Percentiles rank a stretch among this genome's conserved stretches.
These are phyloP conservation scores for Lepidocolaptes lacrymiger DNA, from an alignment of 2,797 vertebrate genomes.

Conservation along the genomic window DNA sequence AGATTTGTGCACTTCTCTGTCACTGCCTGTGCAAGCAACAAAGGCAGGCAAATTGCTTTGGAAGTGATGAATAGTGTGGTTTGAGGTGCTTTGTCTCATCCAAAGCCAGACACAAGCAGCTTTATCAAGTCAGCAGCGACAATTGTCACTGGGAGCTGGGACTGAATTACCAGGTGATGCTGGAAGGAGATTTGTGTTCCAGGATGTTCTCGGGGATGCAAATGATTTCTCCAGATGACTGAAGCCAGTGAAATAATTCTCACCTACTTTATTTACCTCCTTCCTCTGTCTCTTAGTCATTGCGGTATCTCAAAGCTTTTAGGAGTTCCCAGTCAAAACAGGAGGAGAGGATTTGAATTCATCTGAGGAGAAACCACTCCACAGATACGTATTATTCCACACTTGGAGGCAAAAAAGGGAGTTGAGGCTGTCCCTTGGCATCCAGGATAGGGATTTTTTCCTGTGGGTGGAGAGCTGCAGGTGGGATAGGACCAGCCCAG, in stretches of 20 bases:
- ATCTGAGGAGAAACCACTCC: not conserved
- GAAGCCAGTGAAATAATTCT: not conserved
- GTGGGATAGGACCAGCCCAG: not conserved
- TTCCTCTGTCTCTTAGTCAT: not conserved
- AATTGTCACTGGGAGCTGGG: not conserved
- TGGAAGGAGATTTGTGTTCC: not conserved
- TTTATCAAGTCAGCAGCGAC: fast-evolving
- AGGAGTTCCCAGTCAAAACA: not conserved
- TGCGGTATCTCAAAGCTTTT: not conserved
- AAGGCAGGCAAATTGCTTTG: not conserved
- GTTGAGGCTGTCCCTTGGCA: not conserved
- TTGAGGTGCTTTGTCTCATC: not conserved
- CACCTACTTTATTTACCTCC: slow-evolving; percentile 30
- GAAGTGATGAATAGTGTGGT: not conserved
- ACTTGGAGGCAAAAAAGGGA: not conserved
- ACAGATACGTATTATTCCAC: too few relatives aligned
- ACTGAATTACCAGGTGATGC: not conserved
- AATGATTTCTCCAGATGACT: not conserved
- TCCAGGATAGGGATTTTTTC: not conserved
- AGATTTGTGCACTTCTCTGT: not conserved
- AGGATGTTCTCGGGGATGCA: not conserved
- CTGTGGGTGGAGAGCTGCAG: not conserved
- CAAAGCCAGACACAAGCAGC: not conserved
- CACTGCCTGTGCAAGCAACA: not conserved
- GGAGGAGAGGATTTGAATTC: not conserved